phyloP scores from a whole-genome alignment of 2,888 invertebrate genomes.

The Ornithoptera alexandrae region DNA sequence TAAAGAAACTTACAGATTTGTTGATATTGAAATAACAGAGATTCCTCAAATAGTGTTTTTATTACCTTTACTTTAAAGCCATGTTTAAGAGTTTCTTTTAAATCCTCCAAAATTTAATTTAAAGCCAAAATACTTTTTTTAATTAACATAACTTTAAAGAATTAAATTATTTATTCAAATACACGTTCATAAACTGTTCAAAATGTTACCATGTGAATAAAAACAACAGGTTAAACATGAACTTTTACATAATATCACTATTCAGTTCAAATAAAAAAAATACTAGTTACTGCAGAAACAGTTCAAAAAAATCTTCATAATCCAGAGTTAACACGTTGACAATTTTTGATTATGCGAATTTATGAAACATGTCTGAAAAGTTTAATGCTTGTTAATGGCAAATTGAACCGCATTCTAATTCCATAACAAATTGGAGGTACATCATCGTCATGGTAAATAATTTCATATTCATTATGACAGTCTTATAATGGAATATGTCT shows the following conservation, averaged over 20 bases:
- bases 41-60: constrained; percentile 6
- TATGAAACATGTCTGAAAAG: too few species aligned
- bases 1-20: neutral
- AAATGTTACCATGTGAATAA: neutral
- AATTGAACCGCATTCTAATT: too few species aligned
- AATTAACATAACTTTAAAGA: neutral
- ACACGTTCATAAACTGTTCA: neutral
- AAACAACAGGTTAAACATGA: neutral
- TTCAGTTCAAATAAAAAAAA: neutral
- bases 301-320: neutral
- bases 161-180: neutral
- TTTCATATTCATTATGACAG: too few species aligned
- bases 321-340: too few species aligned
- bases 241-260: neutral
- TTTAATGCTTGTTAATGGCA: too few species aligned
- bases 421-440: too few species aligned
- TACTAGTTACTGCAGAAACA: neutral
- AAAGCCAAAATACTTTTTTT: neutral
- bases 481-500: too few species aligned
- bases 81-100: neutral
- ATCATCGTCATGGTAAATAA: too few species aligned
- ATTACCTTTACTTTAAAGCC: constrained; percentile 26
- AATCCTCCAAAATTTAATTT: neutral
- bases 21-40: constrained; percentile 6
- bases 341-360: too few species aligned